phyloP scores from a whole-genome alignment of 1,140 invertebrate genomes.

The Drosophila simulans region DNA sequence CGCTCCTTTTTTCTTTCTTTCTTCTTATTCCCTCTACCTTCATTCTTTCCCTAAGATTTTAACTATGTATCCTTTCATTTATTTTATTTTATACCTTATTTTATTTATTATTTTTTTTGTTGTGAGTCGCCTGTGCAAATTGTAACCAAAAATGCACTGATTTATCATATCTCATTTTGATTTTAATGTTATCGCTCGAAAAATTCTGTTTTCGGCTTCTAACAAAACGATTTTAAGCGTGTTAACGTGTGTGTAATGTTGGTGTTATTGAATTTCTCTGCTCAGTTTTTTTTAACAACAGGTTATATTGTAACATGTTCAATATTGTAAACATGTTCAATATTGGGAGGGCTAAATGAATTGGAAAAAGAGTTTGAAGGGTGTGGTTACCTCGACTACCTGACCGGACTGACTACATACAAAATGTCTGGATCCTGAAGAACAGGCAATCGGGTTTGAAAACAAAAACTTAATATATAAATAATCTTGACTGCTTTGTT shows the following conservation, averaged over 20 bases:
- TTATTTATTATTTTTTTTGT: conserved; percentile 25
- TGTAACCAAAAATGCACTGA: conserved; percentile 69
- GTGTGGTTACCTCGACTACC: conserved; percentile 1
- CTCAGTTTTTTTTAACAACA: conserved; percentile 25
- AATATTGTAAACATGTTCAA: conserved; percentile 46
- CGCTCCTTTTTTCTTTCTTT: conserved; percentile 6
- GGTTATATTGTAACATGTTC: too few species aligned
- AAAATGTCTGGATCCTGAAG: background rate
- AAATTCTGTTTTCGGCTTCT: conserved; percentile 38
- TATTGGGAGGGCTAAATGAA: conserved; percentile 12
- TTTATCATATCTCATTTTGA: conserved; percentile 31
- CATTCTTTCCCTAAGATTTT: conserved; percentile 63
- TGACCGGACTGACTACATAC: background rate
- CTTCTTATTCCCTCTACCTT: conserved; percentile 20
- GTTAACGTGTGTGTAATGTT: conserved; percentile 52
- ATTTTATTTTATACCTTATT: conserved; percentile 72
- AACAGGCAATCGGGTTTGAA: conserved; percentile 3
- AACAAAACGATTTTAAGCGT: conserved; percentile 65
- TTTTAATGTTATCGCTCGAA: conserved; percentile 27
- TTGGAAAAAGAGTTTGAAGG: conserved; percentile 11
- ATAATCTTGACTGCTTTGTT: conserved; percentile 1
- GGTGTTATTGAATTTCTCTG: conserved; percentile 21
- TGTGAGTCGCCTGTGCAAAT: conserved; percentile 33
- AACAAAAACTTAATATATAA: background rate
- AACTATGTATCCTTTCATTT: conserved; percentile 48